Evolutionary conservation across 2,797 vertebrate genomes (phyloP).

Genomic region (Trematomus bernacchii): DNA sequence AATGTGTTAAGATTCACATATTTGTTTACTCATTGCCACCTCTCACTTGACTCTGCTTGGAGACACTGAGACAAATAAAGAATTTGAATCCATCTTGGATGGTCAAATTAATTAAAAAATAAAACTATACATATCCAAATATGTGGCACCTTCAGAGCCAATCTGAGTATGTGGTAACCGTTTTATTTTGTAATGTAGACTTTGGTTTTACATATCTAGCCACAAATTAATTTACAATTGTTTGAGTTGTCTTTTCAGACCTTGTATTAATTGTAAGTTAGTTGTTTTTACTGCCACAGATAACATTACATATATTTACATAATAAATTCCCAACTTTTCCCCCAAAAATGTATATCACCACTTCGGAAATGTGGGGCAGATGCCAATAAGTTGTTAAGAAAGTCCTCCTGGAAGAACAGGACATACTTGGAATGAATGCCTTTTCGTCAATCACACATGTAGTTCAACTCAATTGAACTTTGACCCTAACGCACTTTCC

Average conservation of each 20-base stretch:
- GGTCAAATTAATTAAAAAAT: background rate
- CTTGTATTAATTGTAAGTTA: background rate
- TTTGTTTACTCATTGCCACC: slow-evolving; percentile 30
- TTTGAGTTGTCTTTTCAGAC: background rate
- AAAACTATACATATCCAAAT: background rate
- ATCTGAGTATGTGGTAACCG: background rate
- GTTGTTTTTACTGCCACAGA: background rate
- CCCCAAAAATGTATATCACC: background rate
- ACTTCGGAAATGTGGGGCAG: background rate
- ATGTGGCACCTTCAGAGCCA: background rate
- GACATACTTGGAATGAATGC: background rate
- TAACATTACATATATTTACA: background rate
- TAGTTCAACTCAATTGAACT: background rate
- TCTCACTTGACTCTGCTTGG: background rate
- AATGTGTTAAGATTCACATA: slow-evolving; percentile 49
- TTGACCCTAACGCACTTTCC: background rate
- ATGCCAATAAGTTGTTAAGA: background rate
- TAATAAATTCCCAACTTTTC: background rate
- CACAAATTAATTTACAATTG: background rate
- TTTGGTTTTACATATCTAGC: background rate
- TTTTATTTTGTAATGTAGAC: background rate
- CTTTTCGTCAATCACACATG: background rate
- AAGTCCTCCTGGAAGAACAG: background rate
- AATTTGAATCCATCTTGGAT: background rate
- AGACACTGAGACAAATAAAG: slow-evolving; percentile 13